Evolutionary conservation across 2,797 vertebrate genomes (phyloP).

Genomic region (Sylvia borin): DNA sequence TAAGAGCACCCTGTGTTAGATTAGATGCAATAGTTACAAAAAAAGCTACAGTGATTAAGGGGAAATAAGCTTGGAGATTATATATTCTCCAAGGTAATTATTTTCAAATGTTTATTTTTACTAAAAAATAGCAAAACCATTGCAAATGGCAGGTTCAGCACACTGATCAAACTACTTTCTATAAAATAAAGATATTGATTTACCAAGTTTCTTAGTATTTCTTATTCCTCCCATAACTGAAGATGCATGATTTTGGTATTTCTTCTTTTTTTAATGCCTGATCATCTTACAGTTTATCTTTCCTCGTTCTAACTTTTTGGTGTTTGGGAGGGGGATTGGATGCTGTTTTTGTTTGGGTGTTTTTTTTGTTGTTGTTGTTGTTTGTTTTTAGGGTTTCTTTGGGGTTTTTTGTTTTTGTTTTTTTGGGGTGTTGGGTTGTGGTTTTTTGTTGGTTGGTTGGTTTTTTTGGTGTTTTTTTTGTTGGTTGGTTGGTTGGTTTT

Average conservation of each 20-base stretch:
- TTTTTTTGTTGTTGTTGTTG: too few relatives aligned
- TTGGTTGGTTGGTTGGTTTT: too few relatives aligned
- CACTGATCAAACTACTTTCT: constrained; percentile 42
- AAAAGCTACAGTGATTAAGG: constrained; percentile 8
- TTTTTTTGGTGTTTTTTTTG: too few relatives aligned
- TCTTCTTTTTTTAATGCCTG: not conserved
- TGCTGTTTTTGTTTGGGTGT: not conserved
- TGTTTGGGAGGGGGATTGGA: rapidly evolving
- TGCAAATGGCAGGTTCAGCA: constrained; percentile 25
- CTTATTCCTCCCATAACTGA: not conserved
- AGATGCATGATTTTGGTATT: not conserved
- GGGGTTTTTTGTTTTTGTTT: too few relatives aligned
- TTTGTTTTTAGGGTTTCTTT: too few relatives aligned
- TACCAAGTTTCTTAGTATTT: not conserved
- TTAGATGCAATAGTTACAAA: not conserved
- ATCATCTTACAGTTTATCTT: not conserved
- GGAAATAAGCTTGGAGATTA: not conserved
- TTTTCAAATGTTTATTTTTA: constrained; percentile 60
- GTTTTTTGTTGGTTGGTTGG: too few relatives aligned
- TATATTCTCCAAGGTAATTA: not conserved
- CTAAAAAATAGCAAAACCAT: constrained; percentile 38
- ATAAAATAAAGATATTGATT: constrained; percentile 41
- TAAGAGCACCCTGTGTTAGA: constrained; percentile 1
- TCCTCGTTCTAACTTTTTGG: not conserved
- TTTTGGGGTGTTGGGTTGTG: too few relatives aligned